Evolutionary conservation across 92 coral and sea anemone genomes (phyloP), one percentile per base, ranked within the genome.

Genomic region (Micromussa lordhowensis): DNA sequence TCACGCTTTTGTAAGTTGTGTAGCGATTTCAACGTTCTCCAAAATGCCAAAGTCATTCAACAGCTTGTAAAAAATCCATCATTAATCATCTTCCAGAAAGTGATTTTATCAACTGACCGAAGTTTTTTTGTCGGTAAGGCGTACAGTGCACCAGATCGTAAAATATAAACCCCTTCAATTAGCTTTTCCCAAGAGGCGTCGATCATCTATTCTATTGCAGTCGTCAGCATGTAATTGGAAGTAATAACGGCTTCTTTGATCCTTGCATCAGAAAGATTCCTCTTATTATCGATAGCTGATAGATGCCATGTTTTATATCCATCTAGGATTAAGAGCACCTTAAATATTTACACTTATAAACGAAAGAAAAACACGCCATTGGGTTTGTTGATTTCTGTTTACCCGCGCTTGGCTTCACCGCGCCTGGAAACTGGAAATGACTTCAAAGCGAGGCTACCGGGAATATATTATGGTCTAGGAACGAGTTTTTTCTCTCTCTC

Each of bases 401-500:
- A 81, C 85, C 85, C 81, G 86, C 78, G 54, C 57, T 72, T 29
- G 1, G 57, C 87, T 72, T 55, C 36, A 63, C 82, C 82, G 75
- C 83, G 88, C 88, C 81, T 83, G 90, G 84, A 85, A 77, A 81
- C 95, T 87, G 91, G 87, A 86, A 53, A 64, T 77, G 87, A 78
- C 93, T 22, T 72, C 77, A 64, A 49, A 88, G 66, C 85, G 96
- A 93, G 96, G 89, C 98, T 84, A 90, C 84, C 92, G 86, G 87
- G 86, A 82, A 79, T 82, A 90, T 94, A 95, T 95, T 88, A 92
- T 90, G 96, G 96, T 91, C 95, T 94, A 90, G 92, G 78, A 44
- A 51, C 80, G 64, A 66, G n/a, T 31, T 18, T 78, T 88, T 85
- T 83, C 13, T 92, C 94, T 90, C 94, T 93, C 93, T 95, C 96